Percentiles rank a stretch among this genome's conserved stretches.
phyloP scores from a whole-genome alignment of 2,888 invertebrate species.

The Ctenicera cuprea region DNA sequence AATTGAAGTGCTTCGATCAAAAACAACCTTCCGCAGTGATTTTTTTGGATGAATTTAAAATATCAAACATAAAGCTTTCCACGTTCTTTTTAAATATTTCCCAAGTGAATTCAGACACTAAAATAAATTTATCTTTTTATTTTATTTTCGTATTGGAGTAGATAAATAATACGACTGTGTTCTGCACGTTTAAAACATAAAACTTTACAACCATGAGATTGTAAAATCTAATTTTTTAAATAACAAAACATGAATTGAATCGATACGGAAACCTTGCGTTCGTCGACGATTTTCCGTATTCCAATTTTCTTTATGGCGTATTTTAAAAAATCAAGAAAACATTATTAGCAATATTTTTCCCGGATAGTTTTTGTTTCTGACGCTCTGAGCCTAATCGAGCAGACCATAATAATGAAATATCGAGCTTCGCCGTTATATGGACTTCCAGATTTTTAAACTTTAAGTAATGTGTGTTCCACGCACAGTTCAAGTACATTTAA shows the following conservation, averaged over 20 bases:
- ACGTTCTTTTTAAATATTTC: not conserved
- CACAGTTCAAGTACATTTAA: constrained; percentile 1
- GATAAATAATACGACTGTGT: constrained; percentile 36
- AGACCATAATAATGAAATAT: constrained; percentile 28
- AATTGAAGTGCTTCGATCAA: not conserved
- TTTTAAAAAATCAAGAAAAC: no score
- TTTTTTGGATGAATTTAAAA: not conserved
- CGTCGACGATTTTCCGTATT: not conserved
- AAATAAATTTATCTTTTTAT: constrained; percentile 25
- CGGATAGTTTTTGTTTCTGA: constrained; percentile 15
- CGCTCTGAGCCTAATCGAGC: constrained; percentile 1
- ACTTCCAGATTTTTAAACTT: constrained; percentile 1
- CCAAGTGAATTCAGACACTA: not conserved
- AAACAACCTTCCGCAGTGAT: not conserved
- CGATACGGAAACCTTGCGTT: not conserved
- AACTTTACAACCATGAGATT: constrained; percentile 33
- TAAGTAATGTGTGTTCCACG: not conserved
- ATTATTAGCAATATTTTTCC: not conserved
- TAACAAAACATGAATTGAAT: not conserved
- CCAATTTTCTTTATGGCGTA: not conserved
- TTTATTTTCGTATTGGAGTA: constrained; percentile 26
- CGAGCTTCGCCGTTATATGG: not conserved
- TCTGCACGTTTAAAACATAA: constrained; percentile 24
- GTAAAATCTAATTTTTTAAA: constrained; percentile 31
- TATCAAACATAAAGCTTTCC: constrained; percentile 6